These are phyloP conservation scores for Characodon lateralis DNA, from an alignment of 2,797 vertebrate genomes.

Conservation along the genomic window DNA sequence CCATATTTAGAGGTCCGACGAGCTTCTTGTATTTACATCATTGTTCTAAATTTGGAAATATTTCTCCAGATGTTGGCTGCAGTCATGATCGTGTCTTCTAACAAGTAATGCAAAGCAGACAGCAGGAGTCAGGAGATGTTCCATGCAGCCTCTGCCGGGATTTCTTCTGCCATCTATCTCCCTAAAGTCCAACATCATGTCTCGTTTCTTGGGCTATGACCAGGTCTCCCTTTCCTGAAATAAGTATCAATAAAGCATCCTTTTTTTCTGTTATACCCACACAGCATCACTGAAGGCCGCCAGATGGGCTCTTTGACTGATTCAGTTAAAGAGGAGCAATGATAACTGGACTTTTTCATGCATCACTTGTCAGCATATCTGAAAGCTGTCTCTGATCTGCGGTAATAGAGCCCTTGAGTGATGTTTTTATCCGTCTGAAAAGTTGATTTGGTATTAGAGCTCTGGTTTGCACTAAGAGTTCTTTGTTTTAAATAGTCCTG, in stretches of 20 bases:
- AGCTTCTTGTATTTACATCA: neutral
- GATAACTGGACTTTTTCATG: constrained; percentile 67
- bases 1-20: constrained; percentile 16
- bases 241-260: constrained; percentile 50
- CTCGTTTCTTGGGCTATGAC: constrained; percentile 41
- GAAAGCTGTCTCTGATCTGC: constrained; percentile 56
- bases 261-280: constrained; percentile 54
- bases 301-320: constrained; percentile 71
- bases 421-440: constrained; percentile 59
- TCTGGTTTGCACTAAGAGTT: neutral
- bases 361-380: constrained; percentile 52
- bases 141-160: constrained; percentile 13
- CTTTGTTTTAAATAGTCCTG: neutral
- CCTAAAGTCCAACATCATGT: constrained; percentile 46
- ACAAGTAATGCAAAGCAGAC: constrained; percentile 8
- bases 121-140: constrained; percentile 21
- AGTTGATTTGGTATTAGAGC: constrained; percentile 13
- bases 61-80: neutral
- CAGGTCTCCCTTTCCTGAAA: constrained; percentile 45
- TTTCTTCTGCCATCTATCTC: constrained; percentile 44
- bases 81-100: neutral
- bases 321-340: constrained; percentile 41
- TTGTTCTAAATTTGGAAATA: neutral
- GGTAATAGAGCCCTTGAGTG: constrained; percentile 57
- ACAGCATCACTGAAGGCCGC: constrained; percentile 66